These are phyloP conservation scores for Lytechinus variegatus DNA, from an alignment of 35 echinoderm and acorn worm species.

Conservation along the genomic window DNA sequence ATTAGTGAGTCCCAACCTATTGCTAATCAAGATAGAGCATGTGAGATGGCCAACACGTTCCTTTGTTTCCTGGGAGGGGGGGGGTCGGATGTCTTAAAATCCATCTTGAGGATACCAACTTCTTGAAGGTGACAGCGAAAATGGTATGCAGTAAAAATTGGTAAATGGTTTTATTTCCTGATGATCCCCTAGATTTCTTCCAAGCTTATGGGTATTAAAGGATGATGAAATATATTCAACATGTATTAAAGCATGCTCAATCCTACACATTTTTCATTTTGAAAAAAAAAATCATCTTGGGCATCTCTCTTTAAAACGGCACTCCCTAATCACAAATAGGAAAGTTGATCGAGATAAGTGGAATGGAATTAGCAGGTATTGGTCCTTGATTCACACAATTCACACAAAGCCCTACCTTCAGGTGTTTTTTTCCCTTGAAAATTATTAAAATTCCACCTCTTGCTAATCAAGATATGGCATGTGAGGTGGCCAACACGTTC, in stretches of 20 bases:
- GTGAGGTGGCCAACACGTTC: too few relatives aligned
- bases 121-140: too few relatives aligned
- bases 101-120: too few relatives aligned
- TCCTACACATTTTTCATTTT: too few relatives aligned
- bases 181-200: not conserved
- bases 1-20: not conserved
- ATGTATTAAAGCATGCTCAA: too few relatives aligned
- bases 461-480: too few relatives aligned
- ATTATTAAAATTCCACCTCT: too few relatives aligned
- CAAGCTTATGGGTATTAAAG: not conserved
- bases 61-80: not conserved
- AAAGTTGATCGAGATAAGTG: not conserved
- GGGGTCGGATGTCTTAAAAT: too few relatives aligned
- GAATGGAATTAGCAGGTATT: not conserved
- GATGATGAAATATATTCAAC: not conserved
- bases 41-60: not conserved
- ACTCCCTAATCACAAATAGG: not conserved
- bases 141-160: too few relatives aligned
- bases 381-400: not conserved
- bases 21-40: not conserved
- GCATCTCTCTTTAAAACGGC: not conserved
- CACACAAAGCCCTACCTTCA: not conserved
- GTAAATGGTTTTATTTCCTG: too few relatives aligned
- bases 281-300: too few relatives aligned
- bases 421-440: not conserved